Evolutionary conservation across 1,140 invertebrate species (phyloP).

Genomic region (Atta texana): DNA sequence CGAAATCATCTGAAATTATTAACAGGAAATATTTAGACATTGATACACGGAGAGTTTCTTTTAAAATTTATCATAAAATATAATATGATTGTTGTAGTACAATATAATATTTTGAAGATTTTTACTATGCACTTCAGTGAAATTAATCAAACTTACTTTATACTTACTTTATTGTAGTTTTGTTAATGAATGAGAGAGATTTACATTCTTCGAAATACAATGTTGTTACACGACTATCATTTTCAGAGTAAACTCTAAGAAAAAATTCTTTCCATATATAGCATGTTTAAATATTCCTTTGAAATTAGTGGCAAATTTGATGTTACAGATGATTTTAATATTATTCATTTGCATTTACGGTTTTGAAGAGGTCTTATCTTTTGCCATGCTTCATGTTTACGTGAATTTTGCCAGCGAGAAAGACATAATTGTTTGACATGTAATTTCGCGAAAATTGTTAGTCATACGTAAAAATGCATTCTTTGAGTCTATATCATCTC

Average conservation of each 20-base stretch:
- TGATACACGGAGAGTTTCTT: too few relatives aligned
- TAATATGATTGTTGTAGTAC: too few relatives aligned
- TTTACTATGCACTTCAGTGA: too few relatives aligned
- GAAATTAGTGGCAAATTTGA: background rate
- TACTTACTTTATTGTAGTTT: too few relatives aligned
- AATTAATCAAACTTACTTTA: too few relatives aligned
- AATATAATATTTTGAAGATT: too few relatives aligned
- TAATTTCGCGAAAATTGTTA: conserved; percentile 44
- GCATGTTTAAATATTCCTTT: background rate
- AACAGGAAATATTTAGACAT: background rate
- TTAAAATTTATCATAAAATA: too few relatives aligned
- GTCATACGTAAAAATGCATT: conserved; percentile 5
- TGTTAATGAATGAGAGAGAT: too few relatives aligned
- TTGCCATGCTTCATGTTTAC: background rate
- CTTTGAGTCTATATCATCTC: conserved; percentile 18
- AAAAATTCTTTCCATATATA: too few relatives aligned
- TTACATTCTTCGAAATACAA: too few relatives aligned
- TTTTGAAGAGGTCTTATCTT: background rate
- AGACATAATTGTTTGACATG: background rate
- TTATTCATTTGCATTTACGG: background rate
- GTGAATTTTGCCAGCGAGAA: background rate
- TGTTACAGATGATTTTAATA: background rate
- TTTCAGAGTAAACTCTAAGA: too few relatives aligned
- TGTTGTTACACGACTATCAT: too few relatives aligned
- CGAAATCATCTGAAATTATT: background rate